Base-by-base conservation (phyloP, 1,140 invertebrate genomes). In the Sycophaga agraensis region DNA sequence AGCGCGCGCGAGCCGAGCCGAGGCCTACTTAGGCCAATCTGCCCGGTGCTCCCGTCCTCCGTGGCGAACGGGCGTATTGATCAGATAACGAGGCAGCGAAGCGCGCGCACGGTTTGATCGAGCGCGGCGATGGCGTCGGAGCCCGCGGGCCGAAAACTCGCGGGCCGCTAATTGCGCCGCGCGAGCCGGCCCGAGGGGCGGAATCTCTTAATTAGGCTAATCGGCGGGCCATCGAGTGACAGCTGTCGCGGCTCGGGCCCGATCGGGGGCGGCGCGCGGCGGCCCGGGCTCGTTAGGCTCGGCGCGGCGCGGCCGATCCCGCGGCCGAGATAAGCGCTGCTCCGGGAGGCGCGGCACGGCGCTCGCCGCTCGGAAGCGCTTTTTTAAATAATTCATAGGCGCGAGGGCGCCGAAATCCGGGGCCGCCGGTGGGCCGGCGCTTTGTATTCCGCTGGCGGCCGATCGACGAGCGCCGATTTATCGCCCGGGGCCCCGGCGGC, bases 141-240 rank as follows among this genome's bases (percentile, higher is more conserved):
- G n/a, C 19, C n/a, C 39, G 39, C n/a, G 3, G n/a, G 16, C 3
- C n/a, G 1, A 19, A 9, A 4, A 48, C 28, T 34, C 46, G 57
- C 46, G n/a, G 21, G 12, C 51, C 43, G 34, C 56, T 75, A 75
- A 77, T 77, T 74, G 59, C 12, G 14, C 34, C 7, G 16, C 50
- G 63, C 37, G 66, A 74, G 77, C 77, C 77, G 77, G 73, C 70
- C 64, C n/a, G 58, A 61, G 60, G 63, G 75, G 70, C 68, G 72
- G 77, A 78, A 81, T 75, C 78, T 81, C 78, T 81, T 80, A 81
- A 81, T 81, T 80, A 78, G 69, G n/a, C 77, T 80, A 80, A 79
- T 81, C 79, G 67, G 19, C 61, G 64, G 73, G 78, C 79, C 39
- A 48, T 61, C 50, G 37, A 19, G 69, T 62, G 67, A 65, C 73